Evolutionary conservation across 2,888 invertebrate genomes (phyloP), one percentile per base, ranked within the genome.

Genomic region (Synanthedon tipuliformis): DNA sequence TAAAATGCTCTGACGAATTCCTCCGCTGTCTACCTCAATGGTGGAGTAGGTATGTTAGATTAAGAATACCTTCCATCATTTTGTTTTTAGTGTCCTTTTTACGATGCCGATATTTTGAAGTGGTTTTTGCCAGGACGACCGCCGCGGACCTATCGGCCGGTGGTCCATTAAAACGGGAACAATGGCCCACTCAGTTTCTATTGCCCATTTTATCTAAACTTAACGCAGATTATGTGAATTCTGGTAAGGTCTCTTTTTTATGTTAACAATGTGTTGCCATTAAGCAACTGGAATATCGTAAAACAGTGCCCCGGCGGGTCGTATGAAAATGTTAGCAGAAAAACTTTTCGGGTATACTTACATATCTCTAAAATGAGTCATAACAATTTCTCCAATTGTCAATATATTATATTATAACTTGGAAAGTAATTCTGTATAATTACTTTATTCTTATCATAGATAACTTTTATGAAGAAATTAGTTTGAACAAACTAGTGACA

Each of bases 1-100:
- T 83, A 85, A 85, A 82, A 81, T 78, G 68, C 77, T 78, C 77
- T 78, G 78, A 80, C 79, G 78, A 83, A 85, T 85, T 81, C 84
- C 66, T 73, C 68, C 66, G 72, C 75, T 72, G 75, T 75, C 74
- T 68, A 69, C 67, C 72, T 73, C 75, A 78, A 81, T 77, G 78
- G 80, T 76, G 70, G 74, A 78, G 78, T 23, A 23, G 23, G 23
- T 78, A 75, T 62, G 58, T 63, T 55, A 57, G 53, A 58, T 59
- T 56, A 55, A 54, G 53, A 55, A 59, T 59, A 56, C 54, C 50
- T 57, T 53, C 53, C 48, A 45, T 52, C 40, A 34, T 54, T 53
- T 59, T 71, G 73, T 80, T 78, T 80, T 81, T 78, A 65, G 63
- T 70, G 63, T 75, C 67, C 68, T 78, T 84, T 82, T 83, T 82